Percentiles rank a stretch among this genome's conserved stretches.
Conservation (phyloP, 53 echinoderm and acorn worm genomes). For the Actinopyga echinites region DNA sequence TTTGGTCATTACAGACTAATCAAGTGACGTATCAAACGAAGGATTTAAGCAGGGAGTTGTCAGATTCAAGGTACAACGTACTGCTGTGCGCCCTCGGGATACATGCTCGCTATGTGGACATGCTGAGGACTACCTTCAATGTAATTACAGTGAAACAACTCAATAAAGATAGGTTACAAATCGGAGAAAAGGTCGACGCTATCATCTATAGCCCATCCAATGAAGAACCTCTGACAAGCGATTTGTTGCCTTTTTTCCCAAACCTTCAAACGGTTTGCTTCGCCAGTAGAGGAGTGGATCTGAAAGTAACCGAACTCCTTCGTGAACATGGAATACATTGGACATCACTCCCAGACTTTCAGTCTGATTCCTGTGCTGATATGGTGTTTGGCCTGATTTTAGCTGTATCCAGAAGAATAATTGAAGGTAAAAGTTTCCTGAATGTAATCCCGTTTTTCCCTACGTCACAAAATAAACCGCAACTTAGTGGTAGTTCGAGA, state of each 20-base stretch:
- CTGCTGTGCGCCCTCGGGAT: too few relatives aligned
- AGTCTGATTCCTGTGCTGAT: constrained; percentile 39
- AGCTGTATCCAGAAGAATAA: constrained; percentile 34
- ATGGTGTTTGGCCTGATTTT: constrained; percentile 20
- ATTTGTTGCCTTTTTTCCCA: neutral
- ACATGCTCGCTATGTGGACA: neutral
- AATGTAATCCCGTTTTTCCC: too few relatives aligned
- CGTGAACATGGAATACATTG: constrained; percentile 15
- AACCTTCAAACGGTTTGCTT: neutral
- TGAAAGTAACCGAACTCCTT: constrained; percentile 8
- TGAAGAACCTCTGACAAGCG: neutral
- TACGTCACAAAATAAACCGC: too few relatives aligned
- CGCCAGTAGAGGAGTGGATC: constrained; percentile 1
- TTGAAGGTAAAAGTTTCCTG: neutral
- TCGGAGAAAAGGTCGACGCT: neutral
- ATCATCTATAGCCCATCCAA: neutral
- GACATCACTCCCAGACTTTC: constrained; percentile 17
- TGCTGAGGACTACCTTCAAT: neutral
- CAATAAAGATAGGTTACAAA: neutral
- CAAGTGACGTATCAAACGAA: too few relatives aligned
- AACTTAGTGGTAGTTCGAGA: too few relatives aligned
- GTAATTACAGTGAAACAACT: neutral
- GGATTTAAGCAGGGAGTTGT: too few relatives aligned
- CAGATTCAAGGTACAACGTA: too few relatives aligned
- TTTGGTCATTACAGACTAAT: too few relatives aligned